These are phyloP conservation scores for Adineta ricciae DNA, from an alignment of 2,888 invertebrate genomes.

Conservation along the genomic window DNA sequence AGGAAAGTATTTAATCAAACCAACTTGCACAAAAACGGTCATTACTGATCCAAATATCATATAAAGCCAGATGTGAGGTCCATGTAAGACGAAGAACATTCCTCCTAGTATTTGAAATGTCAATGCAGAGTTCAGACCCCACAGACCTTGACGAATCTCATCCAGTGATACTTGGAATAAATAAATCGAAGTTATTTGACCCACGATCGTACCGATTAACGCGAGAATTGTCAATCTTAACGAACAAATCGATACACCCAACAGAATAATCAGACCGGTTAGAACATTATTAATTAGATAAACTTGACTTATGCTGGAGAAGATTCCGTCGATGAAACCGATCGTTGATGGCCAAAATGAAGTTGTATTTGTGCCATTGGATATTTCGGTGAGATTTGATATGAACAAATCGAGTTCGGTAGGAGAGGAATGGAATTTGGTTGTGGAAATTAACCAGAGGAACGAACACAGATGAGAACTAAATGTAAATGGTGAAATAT, in stretches of 20 bases:
- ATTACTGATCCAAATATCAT: neutral
- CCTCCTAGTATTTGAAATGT: neutral
- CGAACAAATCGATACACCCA: neutral
- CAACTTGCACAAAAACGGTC: neutral
- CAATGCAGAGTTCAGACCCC: neutral
- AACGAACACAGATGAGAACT: neutral
- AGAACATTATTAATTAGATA: neutral
- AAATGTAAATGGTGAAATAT: slow-evolving; percentile 3
- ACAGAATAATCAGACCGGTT: neutral
- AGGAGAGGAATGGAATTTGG: neutral
- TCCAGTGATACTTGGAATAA: neutral
- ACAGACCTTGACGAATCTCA: neutral
- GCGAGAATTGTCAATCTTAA: neutral
- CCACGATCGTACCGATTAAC: neutral
- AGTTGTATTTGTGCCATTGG: neutral
- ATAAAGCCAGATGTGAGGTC: neutral
- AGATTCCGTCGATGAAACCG: neutral
- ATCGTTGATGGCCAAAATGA: neutral
- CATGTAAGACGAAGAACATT: neutral
- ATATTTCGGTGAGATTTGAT: neutral
- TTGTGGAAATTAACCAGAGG: neutral
- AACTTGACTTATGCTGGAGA: neutral
- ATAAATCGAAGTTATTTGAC: neutral
- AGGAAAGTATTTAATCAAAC: neutral
- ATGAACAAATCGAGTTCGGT: neutral